phyloP scores from a whole-genome alignment of 2,113 vertebrate genomes.

The Polypterus bichir region DNA sequence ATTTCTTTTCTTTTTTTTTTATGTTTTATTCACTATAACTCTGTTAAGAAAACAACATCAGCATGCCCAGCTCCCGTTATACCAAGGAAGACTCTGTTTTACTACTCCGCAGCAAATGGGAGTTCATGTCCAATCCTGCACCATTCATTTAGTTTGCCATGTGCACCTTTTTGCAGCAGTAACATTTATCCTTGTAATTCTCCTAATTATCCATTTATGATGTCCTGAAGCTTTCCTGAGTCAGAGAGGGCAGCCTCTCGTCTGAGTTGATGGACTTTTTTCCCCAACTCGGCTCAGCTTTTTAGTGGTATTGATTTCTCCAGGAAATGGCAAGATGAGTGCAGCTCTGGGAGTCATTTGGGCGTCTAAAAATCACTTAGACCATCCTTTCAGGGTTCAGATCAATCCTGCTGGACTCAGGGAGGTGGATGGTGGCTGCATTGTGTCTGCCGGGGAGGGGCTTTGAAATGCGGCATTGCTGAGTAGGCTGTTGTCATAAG shows the following conservation, averaged over 20 bases:
- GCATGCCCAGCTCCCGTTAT: too few species aligned
- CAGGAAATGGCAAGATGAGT: constrained; percentile 59
- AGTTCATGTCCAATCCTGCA: too few species aligned
- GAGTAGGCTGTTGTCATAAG: background rate
- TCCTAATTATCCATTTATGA: background rate
- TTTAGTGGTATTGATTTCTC: constrained; percentile 64
- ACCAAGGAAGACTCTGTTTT: too few species aligned
- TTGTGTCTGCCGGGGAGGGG: constrained; percentile 36
- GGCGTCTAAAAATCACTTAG: constrained; percentile 67
- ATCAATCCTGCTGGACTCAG: constrained; percentile 49
- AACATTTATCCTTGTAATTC: background rate
- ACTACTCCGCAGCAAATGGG: too few species aligned
- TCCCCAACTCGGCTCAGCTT: constrained; percentile 31
- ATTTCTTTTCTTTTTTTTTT: too few species aligned
- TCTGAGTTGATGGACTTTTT: constrained; percentile 14
- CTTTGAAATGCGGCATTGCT: constrained; percentile 10
- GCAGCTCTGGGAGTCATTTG: constrained; percentile 64
- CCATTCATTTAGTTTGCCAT: background rate
- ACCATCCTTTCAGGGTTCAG: constrained; percentile 43
- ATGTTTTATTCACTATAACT: too few species aligned
- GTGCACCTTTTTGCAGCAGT: background rate
- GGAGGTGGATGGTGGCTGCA: constrained; percentile 43
- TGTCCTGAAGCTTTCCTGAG: background rate
- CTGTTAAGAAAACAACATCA: too few species aligned
- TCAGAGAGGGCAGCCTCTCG: background rate